phyloP scores from a whole-genome alignment of 2,888 invertebrate genomes.

The Cheilosia urbana region DNA sequence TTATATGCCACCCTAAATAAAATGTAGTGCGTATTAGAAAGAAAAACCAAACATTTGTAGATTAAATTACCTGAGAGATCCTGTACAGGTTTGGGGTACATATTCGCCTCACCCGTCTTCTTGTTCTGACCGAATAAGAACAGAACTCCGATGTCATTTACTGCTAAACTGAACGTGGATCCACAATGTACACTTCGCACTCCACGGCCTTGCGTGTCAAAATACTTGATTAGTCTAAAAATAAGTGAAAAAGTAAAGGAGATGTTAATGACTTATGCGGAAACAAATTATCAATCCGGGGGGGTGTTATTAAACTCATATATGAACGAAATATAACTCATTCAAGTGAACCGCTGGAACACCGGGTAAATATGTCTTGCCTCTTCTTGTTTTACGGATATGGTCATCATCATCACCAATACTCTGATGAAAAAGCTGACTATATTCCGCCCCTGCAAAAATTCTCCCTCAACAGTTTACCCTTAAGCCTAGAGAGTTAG shows the following conservation, averaged over 20 bases:
- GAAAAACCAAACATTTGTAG: neutral
- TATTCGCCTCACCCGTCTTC: slow-evolving; percentile 96
- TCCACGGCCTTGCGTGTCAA: slow-evolving; percentile 93
- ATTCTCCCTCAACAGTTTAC: too few relatives aligned
- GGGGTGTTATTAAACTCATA: too few relatives aligned
- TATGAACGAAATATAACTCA: too few relatives aligned
- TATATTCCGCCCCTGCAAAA: too few relatives aligned
- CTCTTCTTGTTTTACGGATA: too few relatives aligned
- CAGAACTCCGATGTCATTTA: slow-evolving; percentile 89
- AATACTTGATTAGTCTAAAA: slow-evolving; percentile 91
- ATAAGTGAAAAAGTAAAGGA: neutral
- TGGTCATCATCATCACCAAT: too few relatives aligned
- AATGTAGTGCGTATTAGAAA: neutral
- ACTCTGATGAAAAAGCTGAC: too few relatives aligned
- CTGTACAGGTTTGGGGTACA: slow-evolving; percentile 97
- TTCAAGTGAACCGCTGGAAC: too few relatives aligned
- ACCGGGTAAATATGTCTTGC: too few relatives aligned
- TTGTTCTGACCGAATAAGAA: slow-evolving; percentile 96
- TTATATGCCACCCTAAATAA: slow-evolving; percentile 92
- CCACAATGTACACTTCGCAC: slow-evolving; percentile 93
- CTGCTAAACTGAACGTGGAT: slow-evolving; percentile 92
- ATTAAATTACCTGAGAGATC: slow-evolving; percentile 88
- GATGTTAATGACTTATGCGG: neutral
- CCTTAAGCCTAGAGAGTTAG: too few relatives aligned
- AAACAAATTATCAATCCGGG: too few relatives aligned